Conservation (phyloP, 2,888 invertebrate genomes). For the Mesoligia furuncula region DNA sequence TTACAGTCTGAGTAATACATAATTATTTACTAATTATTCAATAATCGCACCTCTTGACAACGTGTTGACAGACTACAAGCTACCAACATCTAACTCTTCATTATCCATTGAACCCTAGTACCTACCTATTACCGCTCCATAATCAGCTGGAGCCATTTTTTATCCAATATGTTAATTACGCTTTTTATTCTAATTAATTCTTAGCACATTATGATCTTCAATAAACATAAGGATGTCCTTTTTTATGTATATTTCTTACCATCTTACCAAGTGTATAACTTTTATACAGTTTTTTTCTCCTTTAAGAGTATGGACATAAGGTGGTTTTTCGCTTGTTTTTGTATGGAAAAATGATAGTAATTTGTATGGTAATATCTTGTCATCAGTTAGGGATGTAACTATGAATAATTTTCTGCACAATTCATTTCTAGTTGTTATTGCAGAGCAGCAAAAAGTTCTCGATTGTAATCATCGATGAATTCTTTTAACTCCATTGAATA, state of each 20-base stretch:
- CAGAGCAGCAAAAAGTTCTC: conserved; percentile 47
- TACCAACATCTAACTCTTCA: conserved; percentile 21
- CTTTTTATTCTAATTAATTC: conserved; percentile 63
- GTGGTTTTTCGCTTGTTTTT: conserved; percentile 38
- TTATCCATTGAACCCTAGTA: conserved; percentile 18
- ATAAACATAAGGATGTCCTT: conserved; percentile 46
- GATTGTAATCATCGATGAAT: conserved; percentile 45
- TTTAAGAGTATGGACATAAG: conserved; percentile 3
- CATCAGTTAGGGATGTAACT: conserved; percentile 66
- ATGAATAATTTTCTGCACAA: conserved; percentile 70
- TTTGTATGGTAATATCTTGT: conserved; percentile 69
- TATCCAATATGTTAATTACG: conserved; percentile 44
- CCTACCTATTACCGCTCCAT: neutral
- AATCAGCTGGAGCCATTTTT: conserved; percentile 43
- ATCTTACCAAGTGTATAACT: neutral
- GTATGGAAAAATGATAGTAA: conserved; percentile 26
- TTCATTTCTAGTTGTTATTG: conserved; percentile 64
- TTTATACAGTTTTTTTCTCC: neutral
- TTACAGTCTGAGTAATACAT: conserved; percentile 9
- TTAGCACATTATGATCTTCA: conserved; percentile 46
- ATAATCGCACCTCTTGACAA: conserved; percentile 10
- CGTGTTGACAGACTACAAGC: conserved; percentile 35
- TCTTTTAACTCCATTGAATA: conserved; percentile 29
- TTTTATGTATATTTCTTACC: conserved; percentile 49
- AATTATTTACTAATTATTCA: conserved; percentile 30